These are phyloP conservation scores for Nothura maculosa DNA, from an alignment of 2,797 vertebrate species.

Conservation along the genomic window DNA sequence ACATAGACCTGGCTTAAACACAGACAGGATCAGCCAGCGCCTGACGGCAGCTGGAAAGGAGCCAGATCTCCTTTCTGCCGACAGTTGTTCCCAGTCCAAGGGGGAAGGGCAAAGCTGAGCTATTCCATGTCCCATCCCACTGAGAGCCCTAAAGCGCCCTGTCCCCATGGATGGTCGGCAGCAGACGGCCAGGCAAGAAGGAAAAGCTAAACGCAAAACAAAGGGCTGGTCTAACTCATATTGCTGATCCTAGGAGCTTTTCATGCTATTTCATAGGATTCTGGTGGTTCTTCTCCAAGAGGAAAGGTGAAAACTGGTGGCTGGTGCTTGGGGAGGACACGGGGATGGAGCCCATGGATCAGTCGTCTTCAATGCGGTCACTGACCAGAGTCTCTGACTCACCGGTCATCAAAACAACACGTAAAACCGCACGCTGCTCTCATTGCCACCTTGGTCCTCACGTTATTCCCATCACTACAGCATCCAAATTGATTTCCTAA, in stretches of 20 bases:
- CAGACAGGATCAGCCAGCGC: neutral
- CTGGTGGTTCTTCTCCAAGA: neutral
- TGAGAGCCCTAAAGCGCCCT: neutral
- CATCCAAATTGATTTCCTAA: neutral
- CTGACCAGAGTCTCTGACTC: neutral
- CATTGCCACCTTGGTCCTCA: neutral
- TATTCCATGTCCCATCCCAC: neutral
- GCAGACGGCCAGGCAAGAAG: neutral
- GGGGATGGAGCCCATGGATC: rapidly evolving
- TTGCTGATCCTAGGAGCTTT: rapidly evolving
- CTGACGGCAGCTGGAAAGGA: slow-evolving; percentile 13
- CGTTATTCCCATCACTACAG: neutral
- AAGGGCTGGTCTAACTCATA: neutral
- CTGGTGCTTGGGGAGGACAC: neutral
- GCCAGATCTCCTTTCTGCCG: neutral
- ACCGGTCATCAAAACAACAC: neutral
- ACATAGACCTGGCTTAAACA: slow-evolving; percentile 32
- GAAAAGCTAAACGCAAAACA: neutral
- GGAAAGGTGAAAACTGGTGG: neutral
- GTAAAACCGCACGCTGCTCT: neutral
- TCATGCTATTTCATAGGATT: neutral
- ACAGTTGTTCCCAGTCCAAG: neutral
- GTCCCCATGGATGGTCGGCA: neutral
- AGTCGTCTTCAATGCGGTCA: rapidly evolving
- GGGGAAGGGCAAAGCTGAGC: neutral